Base-by-base conservation (phyloP, 2,888 invertebrate species). In the Andricus quercusramuli region DNA sequence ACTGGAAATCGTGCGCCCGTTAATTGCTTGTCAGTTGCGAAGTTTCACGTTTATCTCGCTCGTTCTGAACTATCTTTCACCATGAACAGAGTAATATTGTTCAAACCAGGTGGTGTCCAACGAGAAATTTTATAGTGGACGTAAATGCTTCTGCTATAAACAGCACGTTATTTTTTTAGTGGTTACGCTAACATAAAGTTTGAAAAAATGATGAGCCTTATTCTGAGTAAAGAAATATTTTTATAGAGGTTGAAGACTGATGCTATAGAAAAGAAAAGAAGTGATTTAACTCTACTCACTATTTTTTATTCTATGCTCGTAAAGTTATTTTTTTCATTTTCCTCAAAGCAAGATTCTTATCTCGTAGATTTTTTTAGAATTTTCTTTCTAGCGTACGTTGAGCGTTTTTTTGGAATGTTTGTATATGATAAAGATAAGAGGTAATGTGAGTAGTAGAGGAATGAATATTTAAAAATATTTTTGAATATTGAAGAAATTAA, bases 11-110 rank as follows among this genome's bases (percentile, higher is more conserved):
- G 70, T 56, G 3, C 29, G 32, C 13, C 29, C 68, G 44, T 70
- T 70, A 70, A 70, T 70, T 70, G 70, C 68, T 68, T 68, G 68
- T 68, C 68, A 51, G 51, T 32, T 70, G 29, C 8, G 25, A 70
- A 70, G 70, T 70, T 70, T 51, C 29, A 29, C 70, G 25, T 68
- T 68, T 68, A 68, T 68, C 68, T 68, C 68, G 29, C 11, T 70
- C 51, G 29, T 70, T 70, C n/a, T 29, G 47, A 32, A 29, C 29
- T 70, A 70, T 70, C 70, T 70, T 51, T 70, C 29, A 68, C 68
- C 29, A 68, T 68, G 22, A 47, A 47, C 44, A 67, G 44, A 44
- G 22, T 68, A 44, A 68, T 47, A 47, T 68, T 68, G 68, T 47
- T 68, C 44, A 47, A 47, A 47, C 68, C 47, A 70, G 29, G 70